These are phyloP conservation scores for Brachylomia viminalis DNA, from an alignment of 2,888 invertebrate species.

Conservation along the genomic window DNA sequence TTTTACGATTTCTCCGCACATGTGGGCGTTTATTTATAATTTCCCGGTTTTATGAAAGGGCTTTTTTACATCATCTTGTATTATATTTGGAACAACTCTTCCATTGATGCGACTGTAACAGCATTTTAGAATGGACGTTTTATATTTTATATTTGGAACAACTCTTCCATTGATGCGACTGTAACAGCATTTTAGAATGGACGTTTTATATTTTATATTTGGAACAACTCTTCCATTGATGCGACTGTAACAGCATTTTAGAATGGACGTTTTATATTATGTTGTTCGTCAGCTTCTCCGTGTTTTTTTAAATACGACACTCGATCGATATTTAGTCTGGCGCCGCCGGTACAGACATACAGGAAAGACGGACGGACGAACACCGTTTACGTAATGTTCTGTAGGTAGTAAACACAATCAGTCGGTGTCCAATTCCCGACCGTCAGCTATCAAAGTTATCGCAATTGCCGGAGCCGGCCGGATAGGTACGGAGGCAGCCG, in stretches of 20 bases:
- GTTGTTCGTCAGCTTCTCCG: constrained; percentile 12
- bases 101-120: too few relatives aligned
- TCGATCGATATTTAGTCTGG: constrained; percentile 49
- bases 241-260: background rate
- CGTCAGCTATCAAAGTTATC: constrained; percentile 67
- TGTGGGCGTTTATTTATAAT: constrained; percentile 20
- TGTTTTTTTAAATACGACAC: constrained; percentile 38
- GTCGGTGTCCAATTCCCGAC: constrained; percentile 64
- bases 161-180: too few relatives aligned
- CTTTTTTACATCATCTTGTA: constrained; percentile 18
- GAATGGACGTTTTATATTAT: background rate
- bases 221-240: background rate
- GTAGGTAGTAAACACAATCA: constrained; percentile 65
- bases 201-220: too few relatives aligned
- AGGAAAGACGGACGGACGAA: constrained; percentile 44
- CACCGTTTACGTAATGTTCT: constrained; percentile 58
- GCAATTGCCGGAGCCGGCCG: constrained; percentile 38
- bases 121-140: too few relatives aligned
- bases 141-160: too few relatives aligned
- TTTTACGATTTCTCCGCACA: constrained; percentile 12
- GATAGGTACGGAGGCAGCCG: constrained; percentile 24
- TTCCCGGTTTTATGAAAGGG: background rate
- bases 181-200: too few relatives aligned
- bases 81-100: background rate
- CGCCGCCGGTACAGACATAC: constrained; percentile 33